Conservation (phyloP, 2,888 invertebrate genomes). For the Drosophila tripunctata region DNA sequence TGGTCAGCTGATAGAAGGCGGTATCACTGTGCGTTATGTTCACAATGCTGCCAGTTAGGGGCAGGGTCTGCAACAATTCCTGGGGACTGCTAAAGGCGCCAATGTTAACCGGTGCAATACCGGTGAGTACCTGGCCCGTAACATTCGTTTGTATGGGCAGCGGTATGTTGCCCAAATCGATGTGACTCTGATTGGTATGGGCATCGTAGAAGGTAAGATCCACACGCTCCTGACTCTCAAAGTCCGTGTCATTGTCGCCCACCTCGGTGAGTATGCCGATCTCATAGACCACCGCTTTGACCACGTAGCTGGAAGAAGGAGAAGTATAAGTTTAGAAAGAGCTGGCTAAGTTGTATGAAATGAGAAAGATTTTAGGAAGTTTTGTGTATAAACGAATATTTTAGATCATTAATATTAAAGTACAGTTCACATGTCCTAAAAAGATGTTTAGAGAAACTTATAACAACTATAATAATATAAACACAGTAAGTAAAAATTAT, state of each 20-base stretch:
- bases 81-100: conserved; percentile 83
- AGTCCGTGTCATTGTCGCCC: conserved; percentile 84
- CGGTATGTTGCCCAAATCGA: conserved; percentile 86
- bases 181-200: conserved; percentile 84
- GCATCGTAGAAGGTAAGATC: conserved; percentile 86
- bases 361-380: too few species aligned
- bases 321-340: too few species aligned
- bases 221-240: conserved; percentile 85
- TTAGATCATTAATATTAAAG: too few species aligned
- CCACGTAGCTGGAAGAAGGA: conserved; percentile 84
- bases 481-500: too few species aligned
- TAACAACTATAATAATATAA: too few species aligned
- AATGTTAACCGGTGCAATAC: conserved; percentile 85
- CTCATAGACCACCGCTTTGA: conserved; percentile 87
- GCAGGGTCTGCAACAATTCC: conserved; percentile 82
- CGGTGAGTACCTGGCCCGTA: conserved; percentile 85
- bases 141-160: conserved; percentile 86
- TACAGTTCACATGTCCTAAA: too few species aligned
- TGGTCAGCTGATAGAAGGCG: conserved; percentile 82
- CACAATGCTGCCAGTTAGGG: conserved; percentile 83
- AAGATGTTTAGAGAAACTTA: too few species aligned
- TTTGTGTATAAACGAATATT: too few species aligned
- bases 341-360: too few species aligned
- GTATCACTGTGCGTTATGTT: conserved; percentile 84
- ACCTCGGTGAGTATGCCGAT: conserved; percentile 87